Conservation (phyloP, 2,113 vertebrate genomes). For the Callaeas wilsoni region DNA sequence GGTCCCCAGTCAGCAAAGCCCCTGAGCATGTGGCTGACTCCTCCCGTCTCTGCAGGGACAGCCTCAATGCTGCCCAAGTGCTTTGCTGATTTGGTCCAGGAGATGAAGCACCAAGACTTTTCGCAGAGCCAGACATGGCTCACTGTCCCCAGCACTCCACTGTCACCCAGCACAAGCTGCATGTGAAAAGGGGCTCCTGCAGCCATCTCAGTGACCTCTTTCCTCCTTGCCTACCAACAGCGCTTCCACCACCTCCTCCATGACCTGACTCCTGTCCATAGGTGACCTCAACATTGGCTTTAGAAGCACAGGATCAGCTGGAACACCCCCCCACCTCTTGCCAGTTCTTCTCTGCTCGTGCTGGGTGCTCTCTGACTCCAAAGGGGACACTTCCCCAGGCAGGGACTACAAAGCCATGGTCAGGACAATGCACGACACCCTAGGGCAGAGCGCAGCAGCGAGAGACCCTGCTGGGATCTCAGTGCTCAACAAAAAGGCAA, state of each 20-base stretch:
- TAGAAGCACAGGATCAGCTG: not conserved
- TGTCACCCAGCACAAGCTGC: not conserved
- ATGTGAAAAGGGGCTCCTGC: not conserved
- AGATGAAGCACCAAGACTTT: not conserved
- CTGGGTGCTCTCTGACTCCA: not conserved
- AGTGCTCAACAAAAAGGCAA: not conserved
- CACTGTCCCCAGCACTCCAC: not conserved
- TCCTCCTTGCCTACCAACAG: not conserved
- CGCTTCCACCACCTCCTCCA: not conserved
- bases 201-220: not conserved
- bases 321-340: not conserved
- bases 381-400: not conserved
- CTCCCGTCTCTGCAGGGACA: not conserved
- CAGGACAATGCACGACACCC: not conserved
- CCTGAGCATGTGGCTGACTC: not conserved
- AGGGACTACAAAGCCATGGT: not conserved
- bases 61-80: not conserved
- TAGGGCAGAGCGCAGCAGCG: accelerated
- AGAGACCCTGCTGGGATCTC: not conserved
- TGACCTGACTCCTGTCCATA: accelerated
- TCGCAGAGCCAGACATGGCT: not conserved
- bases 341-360: not conserved
- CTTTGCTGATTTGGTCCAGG: not conserved
- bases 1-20: not conserved
- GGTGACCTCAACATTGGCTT: accelerated